Percentiles rank a stretch among this genome's conserved stretches.
Conservation (phyloP, 2,797 vertebrate genomes). For the Tragelaphus oryx region DNA sequence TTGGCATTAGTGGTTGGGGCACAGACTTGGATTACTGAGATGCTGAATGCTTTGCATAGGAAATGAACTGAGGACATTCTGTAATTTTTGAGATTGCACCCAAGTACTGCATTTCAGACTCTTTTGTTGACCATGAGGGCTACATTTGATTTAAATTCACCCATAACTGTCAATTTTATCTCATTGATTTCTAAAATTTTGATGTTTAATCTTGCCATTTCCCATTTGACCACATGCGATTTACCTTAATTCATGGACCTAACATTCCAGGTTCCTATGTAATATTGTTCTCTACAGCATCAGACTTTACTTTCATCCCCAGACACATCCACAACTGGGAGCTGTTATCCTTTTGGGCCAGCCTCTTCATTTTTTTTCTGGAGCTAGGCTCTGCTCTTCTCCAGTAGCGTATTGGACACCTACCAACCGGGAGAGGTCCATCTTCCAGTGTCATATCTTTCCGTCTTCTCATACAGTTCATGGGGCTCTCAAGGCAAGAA, state of each 20-base stretch:
- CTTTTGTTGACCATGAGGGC: background rate
- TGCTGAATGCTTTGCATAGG: background rate
- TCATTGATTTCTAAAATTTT: background rate
- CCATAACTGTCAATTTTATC: background rate
- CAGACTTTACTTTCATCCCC: background rate
- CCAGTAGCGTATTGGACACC: background rate
- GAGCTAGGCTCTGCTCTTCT: background rate
- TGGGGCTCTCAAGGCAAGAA: background rate
- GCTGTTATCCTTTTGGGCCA: background rate
- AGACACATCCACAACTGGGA: background rate
- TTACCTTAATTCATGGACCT: background rate
- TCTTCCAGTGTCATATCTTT: background rate
- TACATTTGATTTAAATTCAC: background rate
- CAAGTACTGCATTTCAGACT: background rate
- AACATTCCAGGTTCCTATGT: background rate
- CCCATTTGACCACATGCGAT: background rate
- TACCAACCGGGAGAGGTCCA: background rate
- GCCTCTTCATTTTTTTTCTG: background rate
- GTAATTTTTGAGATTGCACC: background rate
- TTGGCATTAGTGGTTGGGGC: background rate
- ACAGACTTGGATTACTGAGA: background rate
- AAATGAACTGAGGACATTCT: background rate
- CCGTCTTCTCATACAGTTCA: background rate
- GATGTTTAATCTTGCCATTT: background rate
- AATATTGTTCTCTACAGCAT: background rate